Evolutionary conservation across 1,140 invertebrate genomes (phyloP).

Genomic region (Rhagoletis zephyria): DNA sequence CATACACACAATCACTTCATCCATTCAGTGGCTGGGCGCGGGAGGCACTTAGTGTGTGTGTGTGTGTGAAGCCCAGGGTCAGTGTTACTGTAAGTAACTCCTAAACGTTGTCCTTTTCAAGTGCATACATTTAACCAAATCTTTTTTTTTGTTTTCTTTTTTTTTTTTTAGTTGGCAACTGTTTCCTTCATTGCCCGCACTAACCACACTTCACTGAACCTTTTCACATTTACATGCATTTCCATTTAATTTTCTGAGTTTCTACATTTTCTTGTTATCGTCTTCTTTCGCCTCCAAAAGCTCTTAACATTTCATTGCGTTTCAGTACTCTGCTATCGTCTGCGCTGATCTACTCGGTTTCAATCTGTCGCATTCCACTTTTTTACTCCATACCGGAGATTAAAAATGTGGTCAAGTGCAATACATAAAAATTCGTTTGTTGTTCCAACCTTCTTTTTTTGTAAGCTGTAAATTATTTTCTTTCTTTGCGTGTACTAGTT

Average conservation of each 20-base stretch:
- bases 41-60: background rate
- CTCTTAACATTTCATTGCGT: background rate
- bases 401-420: conserved; percentile 48
- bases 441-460: background rate
- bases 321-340: background rate
- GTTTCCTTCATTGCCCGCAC: background rate
- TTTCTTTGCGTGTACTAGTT: background rate
- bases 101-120: background rate
- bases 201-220: background rate
- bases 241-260: background rate
- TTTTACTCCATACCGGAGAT: conserved; percentile 21
- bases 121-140: background rate
- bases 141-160: background rate
- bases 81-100: background rate
- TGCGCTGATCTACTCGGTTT: background rate
- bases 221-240: background rate
- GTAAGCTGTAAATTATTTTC: background rate
- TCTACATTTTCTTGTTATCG: background rate
- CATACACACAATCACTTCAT: too few species aligned
- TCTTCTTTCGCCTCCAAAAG: background rate
- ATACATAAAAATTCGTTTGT: conserved; percentile 30
- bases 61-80: background rate
- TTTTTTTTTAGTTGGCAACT: background rate
- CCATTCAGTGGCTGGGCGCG: too few species aligned
- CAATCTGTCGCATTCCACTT: too few species aligned